A percentile compares a stretch with the other conserved stretches of the same genome.
Conservation (phyloP, 2,113 vertebrate genomes). For the Jacana jacana region DNA sequence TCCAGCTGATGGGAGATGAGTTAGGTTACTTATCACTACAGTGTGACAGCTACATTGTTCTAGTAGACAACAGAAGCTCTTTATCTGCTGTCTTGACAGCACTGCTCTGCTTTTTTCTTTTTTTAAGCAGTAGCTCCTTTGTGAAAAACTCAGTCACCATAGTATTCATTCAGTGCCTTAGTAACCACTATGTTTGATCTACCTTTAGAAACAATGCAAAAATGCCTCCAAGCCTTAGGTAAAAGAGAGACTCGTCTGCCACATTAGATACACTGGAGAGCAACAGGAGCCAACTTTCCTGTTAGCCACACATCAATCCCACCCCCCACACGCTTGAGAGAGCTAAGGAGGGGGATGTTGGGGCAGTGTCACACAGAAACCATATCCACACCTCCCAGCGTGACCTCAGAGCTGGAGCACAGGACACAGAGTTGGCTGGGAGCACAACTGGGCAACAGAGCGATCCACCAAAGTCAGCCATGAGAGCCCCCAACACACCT, state of each 20-base stretch:
- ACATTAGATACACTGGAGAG: background rate
- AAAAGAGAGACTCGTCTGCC: background rate
- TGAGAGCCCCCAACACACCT: background rate
- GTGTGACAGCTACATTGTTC: background rate
- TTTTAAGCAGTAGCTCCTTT: background rate
- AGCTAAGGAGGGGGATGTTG: background rate
- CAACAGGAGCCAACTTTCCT: background rate
- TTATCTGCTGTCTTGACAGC: background rate
- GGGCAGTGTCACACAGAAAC: background rate
- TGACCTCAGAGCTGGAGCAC: background rate
- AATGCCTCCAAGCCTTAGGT: accelerated
- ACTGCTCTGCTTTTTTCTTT: background rate
- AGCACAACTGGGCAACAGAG: background rate
- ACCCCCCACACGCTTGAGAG: background rate
- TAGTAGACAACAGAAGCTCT: background rate
- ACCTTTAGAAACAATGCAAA: background rate
- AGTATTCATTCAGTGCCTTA: background rate
- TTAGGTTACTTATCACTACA: accelerated
- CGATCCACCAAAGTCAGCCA: accelerated
- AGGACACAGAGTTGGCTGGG: background rate
- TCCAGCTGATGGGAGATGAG: background rate
- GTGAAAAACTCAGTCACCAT: background rate
- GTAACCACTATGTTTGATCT: background rate
- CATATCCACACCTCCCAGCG: accelerated
- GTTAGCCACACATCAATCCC: background rate